These are phyloP conservation scores for Andrena hattorfiana DNA, from an alignment of 2,888 invertebrate genomes.

Conservation along the genomic window DNA sequence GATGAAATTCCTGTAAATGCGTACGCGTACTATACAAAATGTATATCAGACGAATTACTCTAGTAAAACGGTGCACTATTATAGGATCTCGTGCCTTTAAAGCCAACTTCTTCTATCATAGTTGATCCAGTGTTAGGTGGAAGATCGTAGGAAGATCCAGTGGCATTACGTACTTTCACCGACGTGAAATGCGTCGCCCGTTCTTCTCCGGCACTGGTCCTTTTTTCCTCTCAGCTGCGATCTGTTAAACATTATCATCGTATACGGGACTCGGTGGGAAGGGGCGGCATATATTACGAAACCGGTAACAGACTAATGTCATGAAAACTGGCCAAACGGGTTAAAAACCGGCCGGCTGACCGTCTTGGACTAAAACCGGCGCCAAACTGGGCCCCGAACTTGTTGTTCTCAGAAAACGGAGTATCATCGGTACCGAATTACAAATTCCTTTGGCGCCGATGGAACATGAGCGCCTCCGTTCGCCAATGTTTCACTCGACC, in stretches of 20 bases:
- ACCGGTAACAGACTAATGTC: slow-evolving; percentile 73
- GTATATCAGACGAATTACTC: too few species aligned
- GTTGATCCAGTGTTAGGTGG: slow-evolving; percentile 23
- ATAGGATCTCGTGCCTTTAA: slow-evolving; percentile 5
- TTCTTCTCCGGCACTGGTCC: slow-evolving; percentile 35
- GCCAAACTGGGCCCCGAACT: slow-evolving; percentile 68
- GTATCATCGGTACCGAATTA: slow-evolving; percentile 63
- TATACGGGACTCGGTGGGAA: slow-evolving; percentile 63
- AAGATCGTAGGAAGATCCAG: slow-evolving; percentile 46
- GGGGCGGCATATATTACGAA: slow-evolving; percentile 72
- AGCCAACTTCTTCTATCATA: slow-evolving; percentile 1
- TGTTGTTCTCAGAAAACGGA: slow-evolving; percentile 66
- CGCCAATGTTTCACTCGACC: neutral
- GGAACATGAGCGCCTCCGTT: neutral
- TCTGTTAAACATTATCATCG: slow-evolving; percentile 70
- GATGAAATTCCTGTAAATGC: too few species aligned
- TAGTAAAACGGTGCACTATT: neutral
- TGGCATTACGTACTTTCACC: slow-evolving; percentile 44
- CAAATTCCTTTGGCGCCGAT: slow-evolving; percentile 54
- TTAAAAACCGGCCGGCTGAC: slow-evolving; percentile 72
- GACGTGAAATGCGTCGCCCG: slow-evolving; percentile 29
- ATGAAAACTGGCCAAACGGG: slow-evolving; percentile 73
- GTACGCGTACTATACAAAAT: too few species aligned
- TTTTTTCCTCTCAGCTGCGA: slow-evolving; percentile 41
- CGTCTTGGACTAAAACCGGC: slow-evolving; percentile 65